Percentiles rank a stretch among this genome's conserved stretches.
phyloP scores from a whole-genome alignment of 2,113 vertebrate genomes.

The Phyllopteryx taeniolatus region DNA sequence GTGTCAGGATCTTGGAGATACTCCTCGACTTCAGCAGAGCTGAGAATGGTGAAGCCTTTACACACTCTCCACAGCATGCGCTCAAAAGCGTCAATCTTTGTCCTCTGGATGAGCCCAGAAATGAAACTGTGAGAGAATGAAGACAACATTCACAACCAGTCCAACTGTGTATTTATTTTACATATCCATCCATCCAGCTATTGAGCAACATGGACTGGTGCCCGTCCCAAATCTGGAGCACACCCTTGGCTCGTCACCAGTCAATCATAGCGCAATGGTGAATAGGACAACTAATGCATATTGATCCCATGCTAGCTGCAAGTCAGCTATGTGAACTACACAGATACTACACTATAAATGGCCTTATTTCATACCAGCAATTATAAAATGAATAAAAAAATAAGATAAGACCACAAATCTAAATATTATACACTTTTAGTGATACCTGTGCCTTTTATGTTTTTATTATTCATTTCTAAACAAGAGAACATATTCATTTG shows the following conservation, averaged over 20 bases:
- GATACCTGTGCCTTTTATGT: no score
- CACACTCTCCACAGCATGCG: constrained; percentile 95
- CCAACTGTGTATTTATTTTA: neutral
- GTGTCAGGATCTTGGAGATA: constrained; percentile 84
- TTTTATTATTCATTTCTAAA: no score
- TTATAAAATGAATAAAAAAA: neutral
- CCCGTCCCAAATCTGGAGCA: neutral
- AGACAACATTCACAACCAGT: neutral
- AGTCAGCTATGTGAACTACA: neutral
- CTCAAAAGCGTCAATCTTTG: constrained; percentile 90
- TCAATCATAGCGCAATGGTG: neutral
- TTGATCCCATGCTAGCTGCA: neutral
- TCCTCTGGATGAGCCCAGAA: constrained; percentile 86
- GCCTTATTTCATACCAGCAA: neutral
- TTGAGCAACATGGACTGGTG: neutral
- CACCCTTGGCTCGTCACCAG: no score
- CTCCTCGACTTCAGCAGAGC: constrained; percentile 85
- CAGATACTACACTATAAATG: no score
- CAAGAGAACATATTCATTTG: no score
- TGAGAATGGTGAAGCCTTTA: constrained; percentile 93
- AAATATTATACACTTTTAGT: no score
- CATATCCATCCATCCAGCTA: neutral
- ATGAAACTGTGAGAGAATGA: constrained; percentile 71
- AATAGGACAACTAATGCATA: neutral
- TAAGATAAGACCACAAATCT: no score